Conservation (phyloP, 2,113 vertebrate species). For the Sitta europaea region DNA sequence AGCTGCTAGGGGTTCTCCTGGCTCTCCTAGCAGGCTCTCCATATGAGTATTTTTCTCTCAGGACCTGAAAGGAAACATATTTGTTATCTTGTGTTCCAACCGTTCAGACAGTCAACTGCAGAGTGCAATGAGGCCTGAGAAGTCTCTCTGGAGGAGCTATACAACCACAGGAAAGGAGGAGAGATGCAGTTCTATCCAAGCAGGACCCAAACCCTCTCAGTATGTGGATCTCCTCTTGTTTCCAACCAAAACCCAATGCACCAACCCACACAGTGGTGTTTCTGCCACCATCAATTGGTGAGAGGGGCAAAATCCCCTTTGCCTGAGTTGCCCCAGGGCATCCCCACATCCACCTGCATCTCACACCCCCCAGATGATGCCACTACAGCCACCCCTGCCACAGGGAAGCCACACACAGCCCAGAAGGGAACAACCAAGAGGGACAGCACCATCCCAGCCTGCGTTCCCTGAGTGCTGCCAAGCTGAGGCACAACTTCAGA, state of each 20-base stretch:
- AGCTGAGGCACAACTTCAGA: background rate
- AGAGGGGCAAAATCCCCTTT: background rate
- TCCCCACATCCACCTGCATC: background rate
- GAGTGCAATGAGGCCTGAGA: background rate
- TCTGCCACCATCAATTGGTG: background rate
- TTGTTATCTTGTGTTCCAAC: background rate
- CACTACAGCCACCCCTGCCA: accelerated
- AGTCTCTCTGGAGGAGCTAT: background rate
- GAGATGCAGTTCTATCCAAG: background rate
- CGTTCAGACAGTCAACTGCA: accelerated
- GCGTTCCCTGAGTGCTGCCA: background rate
- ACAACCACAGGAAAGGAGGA: background rate
- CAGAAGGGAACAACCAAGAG: background rate
- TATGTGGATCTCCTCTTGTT: background rate
- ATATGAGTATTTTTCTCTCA: background rate
- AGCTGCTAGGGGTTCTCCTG: background rate
- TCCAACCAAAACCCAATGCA: background rate
- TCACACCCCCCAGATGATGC: accelerated
- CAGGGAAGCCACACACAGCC: accelerated
- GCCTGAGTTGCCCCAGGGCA: background rate
- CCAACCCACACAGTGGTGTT: background rate
- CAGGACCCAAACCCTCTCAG: background rate
- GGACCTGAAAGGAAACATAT: background rate
- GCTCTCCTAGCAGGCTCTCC: background rate
- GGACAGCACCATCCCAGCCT: background rate